Evolutionary conservation across 2,113 vertebrate genomes (phyloP).

Genomic region (Zingel zingel): DNA sequence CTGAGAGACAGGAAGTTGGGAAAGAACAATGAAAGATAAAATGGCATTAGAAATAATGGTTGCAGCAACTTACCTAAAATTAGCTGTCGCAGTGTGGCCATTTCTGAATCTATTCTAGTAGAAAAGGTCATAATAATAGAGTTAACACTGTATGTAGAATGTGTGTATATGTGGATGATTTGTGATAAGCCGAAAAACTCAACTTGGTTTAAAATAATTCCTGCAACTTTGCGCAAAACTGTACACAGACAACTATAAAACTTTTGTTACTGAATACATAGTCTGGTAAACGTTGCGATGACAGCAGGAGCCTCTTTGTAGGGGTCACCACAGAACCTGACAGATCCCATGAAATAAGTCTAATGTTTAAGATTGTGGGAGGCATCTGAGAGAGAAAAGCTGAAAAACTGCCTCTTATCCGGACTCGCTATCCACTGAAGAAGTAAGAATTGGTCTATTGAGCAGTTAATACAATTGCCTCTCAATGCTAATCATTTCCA

Average conservation of each 20-base stretch:
- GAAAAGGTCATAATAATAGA: background rate
- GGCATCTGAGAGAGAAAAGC: conserved; percentile 35
- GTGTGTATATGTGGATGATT: background rate
- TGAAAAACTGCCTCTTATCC: conserved; percentile 33
- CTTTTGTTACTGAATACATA: conserved; percentile 6
- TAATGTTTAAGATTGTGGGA: conserved; percentile 55
- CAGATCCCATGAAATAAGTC: conserved; percentile 66
- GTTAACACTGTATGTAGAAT: background rate
- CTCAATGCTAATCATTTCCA: conserved; percentile 70
- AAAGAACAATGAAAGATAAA: conserved; percentile 9
- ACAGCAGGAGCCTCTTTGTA: conserved; percentile 49
- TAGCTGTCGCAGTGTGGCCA: background rate
- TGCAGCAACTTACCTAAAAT: conserved; percentile 6
- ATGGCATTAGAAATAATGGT: background rate
- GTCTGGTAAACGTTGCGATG: conserved; percentile 57
- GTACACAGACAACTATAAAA: conserved; percentile 3
- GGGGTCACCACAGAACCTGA: conserved; percentile 55
- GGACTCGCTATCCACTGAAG: conserved; percentile 43
- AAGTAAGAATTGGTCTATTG: conserved; percentile 72
- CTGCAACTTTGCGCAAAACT: background rate
- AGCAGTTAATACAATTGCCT: conserved; percentile 74
- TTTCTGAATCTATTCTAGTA: background rate
- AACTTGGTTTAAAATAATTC: background rate
- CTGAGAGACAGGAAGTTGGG: conserved; percentile 35
- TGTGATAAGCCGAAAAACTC: background rate